Conservation (phyloP, 2,113 vertebrate species). For the Ancistrus triradiatus region DNA sequence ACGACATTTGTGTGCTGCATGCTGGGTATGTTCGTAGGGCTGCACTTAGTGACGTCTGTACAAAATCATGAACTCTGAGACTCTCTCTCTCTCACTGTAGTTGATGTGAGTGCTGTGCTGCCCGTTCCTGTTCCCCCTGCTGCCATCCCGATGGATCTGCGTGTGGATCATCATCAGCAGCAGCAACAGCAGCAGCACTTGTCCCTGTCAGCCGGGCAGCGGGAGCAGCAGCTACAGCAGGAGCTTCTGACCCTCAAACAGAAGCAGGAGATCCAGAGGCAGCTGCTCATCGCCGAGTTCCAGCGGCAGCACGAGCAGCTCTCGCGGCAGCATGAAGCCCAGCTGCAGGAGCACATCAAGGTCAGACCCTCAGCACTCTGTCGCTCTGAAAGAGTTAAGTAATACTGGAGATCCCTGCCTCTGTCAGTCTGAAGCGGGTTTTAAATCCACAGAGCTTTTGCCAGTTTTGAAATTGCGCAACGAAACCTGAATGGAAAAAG, state of each 20-base stretch:
- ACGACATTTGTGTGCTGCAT: too few relatives aligned
- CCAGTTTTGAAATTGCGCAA: too few relatives aligned
- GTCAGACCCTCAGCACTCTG: too few relatives aligned
- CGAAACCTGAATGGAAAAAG: too few relatives aligned
- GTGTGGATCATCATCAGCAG: constrained; percentile 83
- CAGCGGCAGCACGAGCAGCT: constrained; percentile 95
- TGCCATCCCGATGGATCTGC: constrained; percentile 90
- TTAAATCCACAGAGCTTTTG: too few relatives aligned
- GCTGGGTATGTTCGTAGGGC: too few relatives aligned
- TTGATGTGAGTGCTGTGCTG: constrained; percentile 86
- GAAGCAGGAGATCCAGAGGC: constrained; percentile 96
- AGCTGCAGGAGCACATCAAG: constrained; percentile 94
- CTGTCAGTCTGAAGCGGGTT: too few relatives aligned
- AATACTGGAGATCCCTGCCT: too few relatives aligned
- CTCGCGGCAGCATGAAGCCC: constrained; percentile 89
- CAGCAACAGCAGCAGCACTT: constrained; percentile 75
- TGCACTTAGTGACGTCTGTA: too few relatives aligned
- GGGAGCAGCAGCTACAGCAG: constrained; percentile 93
- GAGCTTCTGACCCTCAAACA: constrained; percentile 93
- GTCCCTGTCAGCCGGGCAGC: constrained; percentile 71
- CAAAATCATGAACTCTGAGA: too few relatives aligned
- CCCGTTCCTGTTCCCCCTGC: constrained; percentile 83
- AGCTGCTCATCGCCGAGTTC: constrained; percentile 94
- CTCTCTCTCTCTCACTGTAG: constrained; percentile 54
- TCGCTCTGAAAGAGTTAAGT: too few relatives aligned